These are phyloP conservation scores for Scaptomyza hsui DNA, from an alignment of 1,140 invertebrate genomes.

Conservation along the genomic window DNA sequence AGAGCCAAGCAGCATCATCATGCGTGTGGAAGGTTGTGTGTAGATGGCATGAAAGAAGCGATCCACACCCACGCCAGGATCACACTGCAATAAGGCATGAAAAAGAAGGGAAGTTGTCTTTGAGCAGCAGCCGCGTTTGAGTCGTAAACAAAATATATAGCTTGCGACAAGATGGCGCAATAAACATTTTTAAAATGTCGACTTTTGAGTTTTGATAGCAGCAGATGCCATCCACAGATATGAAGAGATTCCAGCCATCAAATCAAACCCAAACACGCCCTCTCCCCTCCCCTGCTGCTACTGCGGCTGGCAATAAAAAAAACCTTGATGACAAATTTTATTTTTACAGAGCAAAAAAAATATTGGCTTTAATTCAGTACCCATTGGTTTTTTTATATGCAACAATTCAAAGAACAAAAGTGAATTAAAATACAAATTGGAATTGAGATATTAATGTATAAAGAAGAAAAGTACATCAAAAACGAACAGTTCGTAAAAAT, in stretches of 20 bases:
- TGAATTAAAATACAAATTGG: neutral
- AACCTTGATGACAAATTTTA: slow-evolving; percentile 69
- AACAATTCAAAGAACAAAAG: neutral
- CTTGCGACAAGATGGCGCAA: slow-evolving; percentile 67
- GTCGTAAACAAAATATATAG: slow-evolving; percentile 54
- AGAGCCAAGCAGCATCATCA: slow-evolving; percentile 92
- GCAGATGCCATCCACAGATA: slow-evolving; percentile 54
- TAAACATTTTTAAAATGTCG: slow-evolving; percentile 81
- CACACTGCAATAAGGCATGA: slow-evolving; percentile 87
- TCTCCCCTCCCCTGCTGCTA: neutral
- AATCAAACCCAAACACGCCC: slow-evolving; percentile 36
- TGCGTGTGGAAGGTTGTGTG: slow-evolving; percentile 88
- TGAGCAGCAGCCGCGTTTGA: slow-evolving; percentile 26
- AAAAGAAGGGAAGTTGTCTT: neutral
- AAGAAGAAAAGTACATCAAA: no score
- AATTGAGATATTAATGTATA: neutral
- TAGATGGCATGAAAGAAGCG: slow-evolving; percentile 96
- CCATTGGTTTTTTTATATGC: neutral
- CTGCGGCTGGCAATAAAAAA: slow-evolving; percentile 63
- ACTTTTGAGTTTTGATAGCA: slow-evolving; percentile 65
- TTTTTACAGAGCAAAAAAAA: slow-evolving; percentile 12
- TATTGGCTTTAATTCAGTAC: neutral
- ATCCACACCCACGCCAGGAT: slow-evolving; percentile 94
- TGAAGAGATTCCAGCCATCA: slow-evolving; percentile 51
- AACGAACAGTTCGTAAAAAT: neutral